phyloP scores from a whole-genome alignment of 2,888 invertebrate genomes.

The Cosmia trapezina region DNA sequence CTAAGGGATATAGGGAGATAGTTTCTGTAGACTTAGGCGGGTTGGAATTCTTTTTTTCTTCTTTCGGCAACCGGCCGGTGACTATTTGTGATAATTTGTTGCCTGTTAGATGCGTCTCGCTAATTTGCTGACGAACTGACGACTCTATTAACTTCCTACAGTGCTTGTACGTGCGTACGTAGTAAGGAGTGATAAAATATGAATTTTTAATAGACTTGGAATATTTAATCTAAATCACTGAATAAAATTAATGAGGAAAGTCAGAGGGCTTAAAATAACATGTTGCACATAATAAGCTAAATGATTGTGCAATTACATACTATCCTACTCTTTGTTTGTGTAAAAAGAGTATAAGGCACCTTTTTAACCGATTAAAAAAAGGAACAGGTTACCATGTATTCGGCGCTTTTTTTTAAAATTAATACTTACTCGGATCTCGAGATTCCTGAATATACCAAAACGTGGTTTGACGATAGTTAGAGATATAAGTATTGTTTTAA shows the following conservation, averaged over 20 bases:
- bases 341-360: not conserved
- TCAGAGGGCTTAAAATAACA: not conserved
- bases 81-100: conserved; percentile 46
- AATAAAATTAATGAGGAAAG: conserved; percentile 11
- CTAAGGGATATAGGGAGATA: too few relatives aligned
- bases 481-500: not conserved
- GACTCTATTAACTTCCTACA: conserved; percentile 28
- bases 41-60: not conserved
- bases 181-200: conserved; percentile 12
- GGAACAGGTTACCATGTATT: not conserved
- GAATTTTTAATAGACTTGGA: not conserved
- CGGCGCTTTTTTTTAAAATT: not conserved
- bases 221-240: conserved; percentile 26
- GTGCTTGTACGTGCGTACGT: not conserved
- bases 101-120: conserved; percentile 33
- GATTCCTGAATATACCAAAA: not conserved
- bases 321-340: not conserved
- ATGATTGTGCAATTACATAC: conserved; percentile 17
- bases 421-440: not conserved
- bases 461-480: not conserved
- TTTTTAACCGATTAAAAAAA: not conserved
- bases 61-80: not conserved
- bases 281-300: conserved; percentile 8
- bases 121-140: conserved; percentile 38
- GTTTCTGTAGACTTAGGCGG: not conserved